These are phyloP conservation scores for Mesochorus sp. DNA, from an alignment of 2,888 invertebrate species.

Conservation along the genomic window DNA sequence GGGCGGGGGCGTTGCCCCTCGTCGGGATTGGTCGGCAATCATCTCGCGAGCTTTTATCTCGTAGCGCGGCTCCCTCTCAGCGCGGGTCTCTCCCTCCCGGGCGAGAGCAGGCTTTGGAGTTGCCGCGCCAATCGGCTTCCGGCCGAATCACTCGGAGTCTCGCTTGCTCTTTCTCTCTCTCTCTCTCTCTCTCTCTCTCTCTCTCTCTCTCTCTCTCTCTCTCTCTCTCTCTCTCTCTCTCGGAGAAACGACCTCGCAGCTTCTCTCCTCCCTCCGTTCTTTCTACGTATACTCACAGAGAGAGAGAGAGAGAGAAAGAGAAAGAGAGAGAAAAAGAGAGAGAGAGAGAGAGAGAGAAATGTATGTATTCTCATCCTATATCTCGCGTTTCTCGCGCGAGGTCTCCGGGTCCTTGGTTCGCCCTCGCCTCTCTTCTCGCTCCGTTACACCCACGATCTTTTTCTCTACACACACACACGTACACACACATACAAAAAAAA, in stretches of 20 bases:
- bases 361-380: background rate
- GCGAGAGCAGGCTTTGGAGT: slow-evolving; percentile 30
- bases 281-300: background rate
- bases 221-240: too few species aligned
- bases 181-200: slow-evolving; percentile 57
- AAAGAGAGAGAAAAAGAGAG: background rate
- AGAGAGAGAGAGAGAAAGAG: background rate
- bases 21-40: slow-evolving; percentile 69
- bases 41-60: slow-evolving; percentile 77
- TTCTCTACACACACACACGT: too few species aligned
- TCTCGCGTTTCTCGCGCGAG: slow-evolving; percentile 33
- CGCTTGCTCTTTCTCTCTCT: slow-evolving; percentile 50
- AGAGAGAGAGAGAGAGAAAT: background rate
- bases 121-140: slow-evolving; percentile 57
- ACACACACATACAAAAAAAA: too few species aligned
- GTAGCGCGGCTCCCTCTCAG: slow-evolving; percentile 57
- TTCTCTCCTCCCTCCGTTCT: slow-evolving; percentile 29
- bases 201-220: slow-evolving; percentile 53
- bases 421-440: slow-evolving; percentile 66
- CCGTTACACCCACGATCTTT: slow-evolving; percentile 76
- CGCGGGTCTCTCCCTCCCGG: slow-evolving; percentile 39
- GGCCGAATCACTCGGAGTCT: slow-evolving; percentile 50
- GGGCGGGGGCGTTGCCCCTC: slow-evolving; percentile 68
- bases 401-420: slow-evolving; percentile 62
- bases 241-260: slow-evolving; percentile 61